phyloP scores from a whole-genome alignment of 2,797 vertebrate species.

The Enteromius thamalakanensis region DNA sequence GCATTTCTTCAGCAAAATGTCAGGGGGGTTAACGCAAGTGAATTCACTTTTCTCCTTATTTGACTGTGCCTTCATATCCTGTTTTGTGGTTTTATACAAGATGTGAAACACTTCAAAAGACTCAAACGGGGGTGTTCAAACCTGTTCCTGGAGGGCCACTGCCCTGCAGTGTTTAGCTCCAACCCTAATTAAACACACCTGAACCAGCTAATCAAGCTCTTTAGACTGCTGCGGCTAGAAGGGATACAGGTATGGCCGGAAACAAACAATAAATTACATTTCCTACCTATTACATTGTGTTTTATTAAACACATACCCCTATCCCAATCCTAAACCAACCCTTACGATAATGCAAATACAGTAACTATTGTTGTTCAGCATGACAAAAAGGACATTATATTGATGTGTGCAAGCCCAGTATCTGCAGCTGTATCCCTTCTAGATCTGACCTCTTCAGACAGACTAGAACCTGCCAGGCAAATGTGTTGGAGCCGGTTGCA shows the following conservation, averaged over 20 bases:
- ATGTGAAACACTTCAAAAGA: background rate
- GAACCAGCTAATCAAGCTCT: constrained; percentile 6
- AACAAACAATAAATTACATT: background rate
- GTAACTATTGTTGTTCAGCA: background rate
- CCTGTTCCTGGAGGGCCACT: constrained; percentile 7
- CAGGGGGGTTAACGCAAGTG: background rate
- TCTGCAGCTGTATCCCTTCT: background rate
- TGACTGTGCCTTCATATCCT: background rate
- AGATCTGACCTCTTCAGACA: background rate
- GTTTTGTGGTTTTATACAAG: background rate
- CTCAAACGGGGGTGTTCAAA: background rate
- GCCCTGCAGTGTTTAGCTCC: background rate
- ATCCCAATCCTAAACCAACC: background rate
- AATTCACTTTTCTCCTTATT: background rate
- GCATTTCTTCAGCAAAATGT: background rate
- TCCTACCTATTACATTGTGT: background rate
- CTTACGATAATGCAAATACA: background rate
- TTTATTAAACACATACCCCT: background rate
- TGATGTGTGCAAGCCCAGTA: background rate
- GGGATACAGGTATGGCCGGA: background rate
- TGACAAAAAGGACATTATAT: background rate
- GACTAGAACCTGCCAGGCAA: background rate
- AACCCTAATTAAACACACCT: background rate
- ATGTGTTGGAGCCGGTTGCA: background rate
- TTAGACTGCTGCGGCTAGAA: background rate